A percentile compares a stretch with the other conserved stretches of the same genome.
Evolutionary conservation across 2,888 invertebrate species (phyloP).

Genomic region (Phortica magna): DNA sequence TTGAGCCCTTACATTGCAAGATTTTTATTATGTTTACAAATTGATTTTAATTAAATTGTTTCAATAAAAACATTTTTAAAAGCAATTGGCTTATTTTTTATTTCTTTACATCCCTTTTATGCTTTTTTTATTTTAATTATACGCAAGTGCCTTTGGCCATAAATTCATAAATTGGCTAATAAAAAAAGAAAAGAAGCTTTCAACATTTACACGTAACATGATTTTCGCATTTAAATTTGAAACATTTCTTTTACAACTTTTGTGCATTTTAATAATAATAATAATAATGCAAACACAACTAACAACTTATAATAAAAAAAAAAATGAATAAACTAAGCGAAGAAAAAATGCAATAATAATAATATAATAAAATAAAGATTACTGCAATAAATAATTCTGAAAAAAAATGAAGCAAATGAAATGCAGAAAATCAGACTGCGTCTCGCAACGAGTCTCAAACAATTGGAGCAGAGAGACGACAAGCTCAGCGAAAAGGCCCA

Average conservation of each 20-base stretch:
- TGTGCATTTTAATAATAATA: not conserved
- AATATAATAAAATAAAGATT: slow-evolving; percentile 51
- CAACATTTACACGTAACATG: slow-evolving; percentile 60
- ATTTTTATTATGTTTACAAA: no score
- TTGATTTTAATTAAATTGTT: no score
- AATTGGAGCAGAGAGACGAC: slow-evolving; percentile 35
- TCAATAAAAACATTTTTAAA: no score
- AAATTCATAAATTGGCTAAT: not conserved
- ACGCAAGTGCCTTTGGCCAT: not conserved
- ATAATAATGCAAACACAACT: slow-evolving; percentile 49
- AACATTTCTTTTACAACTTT: not conserved
- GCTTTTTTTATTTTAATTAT: not conserved
- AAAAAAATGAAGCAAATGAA: slow-evolving; percentile 23
- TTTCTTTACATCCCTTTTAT: no score
- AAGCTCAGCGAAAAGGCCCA: slow-evolving; percentile 10
- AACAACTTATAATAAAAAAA: slow-evolving; percentile 56
- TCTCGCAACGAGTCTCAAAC: slow-evolving; percentile 18
- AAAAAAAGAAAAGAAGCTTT: slow-evolving; percentile 52
- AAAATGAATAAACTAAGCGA: slow-evolving; percentile 2
- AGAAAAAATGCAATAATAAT: slow-evolving; percentile 48
- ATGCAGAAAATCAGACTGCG: slow-evolving; percentile 30
- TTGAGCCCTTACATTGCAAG: no score
- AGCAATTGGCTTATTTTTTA: no score
- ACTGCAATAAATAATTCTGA: slow-evolving; percentile 31
- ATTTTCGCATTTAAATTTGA: slow-evolving; percentile 61